A percentile compares a stretch with the other conserved stretches of the same genome.
These are phyloP conservation scores for Bombus waltoni DNA, from an alignment of 1,140 invertebrate species.

Conservation along the genomic window DNA sequence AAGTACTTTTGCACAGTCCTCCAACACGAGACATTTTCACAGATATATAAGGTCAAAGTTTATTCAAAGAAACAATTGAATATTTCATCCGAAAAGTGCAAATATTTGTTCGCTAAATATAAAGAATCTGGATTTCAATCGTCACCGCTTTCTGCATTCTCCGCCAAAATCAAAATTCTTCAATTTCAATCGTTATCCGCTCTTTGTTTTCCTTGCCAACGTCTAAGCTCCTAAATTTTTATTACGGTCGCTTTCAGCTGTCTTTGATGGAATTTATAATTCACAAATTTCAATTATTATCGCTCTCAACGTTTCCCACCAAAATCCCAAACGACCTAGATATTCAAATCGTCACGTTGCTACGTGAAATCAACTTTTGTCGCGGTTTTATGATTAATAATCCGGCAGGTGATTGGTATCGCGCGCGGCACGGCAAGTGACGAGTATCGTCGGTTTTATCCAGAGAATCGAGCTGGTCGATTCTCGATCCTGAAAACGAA, in stretches of 20 bases:
- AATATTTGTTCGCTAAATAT: neutral
- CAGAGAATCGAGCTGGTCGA: neutral
- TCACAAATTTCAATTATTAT: neutral
- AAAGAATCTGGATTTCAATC: neutral
- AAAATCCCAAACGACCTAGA: neutral
- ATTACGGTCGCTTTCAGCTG: neutral
- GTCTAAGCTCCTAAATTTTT: neutral
- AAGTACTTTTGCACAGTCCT: neutral
- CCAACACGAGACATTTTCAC: neutral
- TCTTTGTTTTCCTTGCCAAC: neutral
- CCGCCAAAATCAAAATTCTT: neutral
- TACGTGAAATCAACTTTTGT: constrained; percentile 1
- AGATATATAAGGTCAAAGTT: neutral
- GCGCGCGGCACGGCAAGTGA: constrained; percentile 30
- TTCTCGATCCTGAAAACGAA: neutral
- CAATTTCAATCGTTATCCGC: neutral
- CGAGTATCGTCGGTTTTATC: constrained; percentile 8
- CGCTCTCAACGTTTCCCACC: no score
- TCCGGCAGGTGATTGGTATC: constrained; percentile 44
- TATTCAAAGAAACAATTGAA: neutral
- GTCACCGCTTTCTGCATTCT: neutral
- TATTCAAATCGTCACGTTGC: no score
- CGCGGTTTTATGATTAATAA: constrained; percentile 53
- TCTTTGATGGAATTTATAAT: neutral
- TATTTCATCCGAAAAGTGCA: neutral